Evolutionary conservation across 2,113 vertebrate species (phyloP).

Genomic region (Recurvirostra avosetta): DNA sequence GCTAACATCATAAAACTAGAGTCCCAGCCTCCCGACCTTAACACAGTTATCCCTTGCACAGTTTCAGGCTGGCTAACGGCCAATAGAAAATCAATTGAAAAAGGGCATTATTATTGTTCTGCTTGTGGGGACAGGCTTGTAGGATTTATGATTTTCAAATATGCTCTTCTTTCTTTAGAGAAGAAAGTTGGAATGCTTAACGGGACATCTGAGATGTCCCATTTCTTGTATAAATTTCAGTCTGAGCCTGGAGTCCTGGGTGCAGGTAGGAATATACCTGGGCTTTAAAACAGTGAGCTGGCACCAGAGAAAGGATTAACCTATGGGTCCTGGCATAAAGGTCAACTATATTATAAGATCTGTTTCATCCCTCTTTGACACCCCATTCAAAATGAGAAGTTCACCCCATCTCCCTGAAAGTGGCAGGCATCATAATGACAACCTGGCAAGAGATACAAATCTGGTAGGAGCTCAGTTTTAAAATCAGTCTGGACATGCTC

Average conservation of each 20-base stretch:
- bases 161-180: background rate
- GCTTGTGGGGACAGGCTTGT: background rate
- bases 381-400: background rate
- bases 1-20: background rate
- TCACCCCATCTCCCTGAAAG: background rate
- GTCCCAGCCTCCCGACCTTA: background rate
- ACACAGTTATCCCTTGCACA: background rate
- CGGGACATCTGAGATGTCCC: background rate
- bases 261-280: background rate
- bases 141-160: background rate
- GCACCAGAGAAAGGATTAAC: background rate
- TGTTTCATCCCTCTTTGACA: background rate
- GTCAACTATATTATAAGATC: background rate
- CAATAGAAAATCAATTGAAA: background rate
- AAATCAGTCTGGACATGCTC: background rate
- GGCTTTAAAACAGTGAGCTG: background rate
- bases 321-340: background rate
- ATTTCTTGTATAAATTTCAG: background rate
- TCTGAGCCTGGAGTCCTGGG: background rate
- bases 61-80: background rate
- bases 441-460: background rate
- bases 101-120: background rate
- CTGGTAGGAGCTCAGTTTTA: background rate
- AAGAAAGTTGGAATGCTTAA: background rate
- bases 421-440: background rate